phyloP scores from a whole-genome alignment of 2,888 invertebrate genomes.

The Myathropa florea region DNA sequence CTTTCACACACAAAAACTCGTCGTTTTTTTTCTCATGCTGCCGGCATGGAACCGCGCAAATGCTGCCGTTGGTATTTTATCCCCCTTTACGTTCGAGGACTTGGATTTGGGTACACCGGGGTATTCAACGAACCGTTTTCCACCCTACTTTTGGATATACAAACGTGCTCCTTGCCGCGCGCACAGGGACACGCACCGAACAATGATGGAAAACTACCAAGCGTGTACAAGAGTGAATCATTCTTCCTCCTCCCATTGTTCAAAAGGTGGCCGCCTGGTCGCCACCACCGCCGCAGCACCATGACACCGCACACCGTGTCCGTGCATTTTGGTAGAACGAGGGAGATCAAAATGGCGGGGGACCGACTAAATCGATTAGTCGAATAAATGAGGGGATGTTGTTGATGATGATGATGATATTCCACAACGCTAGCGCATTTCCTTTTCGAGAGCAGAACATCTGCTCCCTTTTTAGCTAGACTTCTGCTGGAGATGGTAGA shows the following conservation, averaged over 20 bases:
- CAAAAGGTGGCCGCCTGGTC: slow-evolving; percentile 5
- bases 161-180: slow-evolving; percentile 48
- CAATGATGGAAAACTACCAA: slow-evolving; percentile 45
- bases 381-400: slow-evolving; percentile 61
- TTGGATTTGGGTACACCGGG: slow-evolving; percentile 49
- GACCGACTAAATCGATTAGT: slow-evolving; percentile 63
- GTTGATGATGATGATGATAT: slow-evolving; percentile 27
- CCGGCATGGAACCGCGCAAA: slow-evolving; percentile 34
- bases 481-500: not conserved
- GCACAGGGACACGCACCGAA: slow-evolving; percentile 42
- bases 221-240: slow-evolving; percentile 32
- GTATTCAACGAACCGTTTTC: slow-evolving; percentile 52
- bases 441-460: slow-evolving; percentile 52
- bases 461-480: slow-evolving; percentile 50
- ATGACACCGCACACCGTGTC: slow-evolving; percentile 6
- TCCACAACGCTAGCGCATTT: slow-evolving; percentile 50
- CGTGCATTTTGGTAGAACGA: slow-evolving; percentile 13
- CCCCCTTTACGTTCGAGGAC: slow-evolving; percentile 48
- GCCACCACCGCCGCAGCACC: slow-evolving; percentile 2
- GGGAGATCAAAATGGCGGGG: slow-evolving; percentile 69
- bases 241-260: slow-evolving; percentile 34
- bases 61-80: slow-evolving; percentile 54
- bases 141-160: slow-evolving; percentile 55
- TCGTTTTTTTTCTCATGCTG: slow-evolving; percentile 2
- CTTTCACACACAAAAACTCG: slow-evolving; percentile 16